phyloP scores from a whole-genome alignment of 1,140 invertebrate genomes.

The Tachypleus tridentatus region DNA sequence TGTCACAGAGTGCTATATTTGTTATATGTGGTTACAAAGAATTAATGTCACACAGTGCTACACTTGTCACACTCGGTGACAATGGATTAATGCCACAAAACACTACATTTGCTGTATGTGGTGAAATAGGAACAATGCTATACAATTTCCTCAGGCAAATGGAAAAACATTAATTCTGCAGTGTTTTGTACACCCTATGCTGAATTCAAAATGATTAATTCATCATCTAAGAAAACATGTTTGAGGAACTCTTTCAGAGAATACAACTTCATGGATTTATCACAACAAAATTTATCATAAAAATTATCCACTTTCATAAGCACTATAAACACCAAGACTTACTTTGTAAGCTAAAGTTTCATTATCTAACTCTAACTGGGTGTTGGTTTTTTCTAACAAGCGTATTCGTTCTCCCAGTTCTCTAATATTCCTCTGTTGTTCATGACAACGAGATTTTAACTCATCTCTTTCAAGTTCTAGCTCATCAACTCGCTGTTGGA shows the following conservation, averaged over 20 bases:
- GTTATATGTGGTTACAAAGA: too few relatives aligned
- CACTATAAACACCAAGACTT: background rate
- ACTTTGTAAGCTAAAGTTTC: slow-evolving; percentile 23
- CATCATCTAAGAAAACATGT: background rate
- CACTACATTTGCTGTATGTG: too few relatives aligned
- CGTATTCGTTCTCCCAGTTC: slow-evolving; percentile 14
- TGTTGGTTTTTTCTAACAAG: slow-evolving; percentile 18
- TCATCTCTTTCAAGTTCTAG: slow-evolving; percentile 11
- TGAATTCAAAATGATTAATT: slow-evolving; percentile 1
- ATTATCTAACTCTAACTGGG: slow-evolving; percentile 22
- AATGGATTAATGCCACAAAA: too few relatives aligned
- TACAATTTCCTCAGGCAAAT: too few relatives aligned
- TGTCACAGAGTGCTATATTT: too few relatives aligned
- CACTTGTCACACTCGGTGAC: too few relatives aligned
- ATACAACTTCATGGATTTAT: slow-evolving; percentile 1
- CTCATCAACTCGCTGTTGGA: slow-evolving; percentile 12
- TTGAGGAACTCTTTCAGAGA: background rate
- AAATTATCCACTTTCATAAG: background rate
- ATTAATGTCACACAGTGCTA: too few relatives aligned
- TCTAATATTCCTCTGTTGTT: slow-evolving; percentile 15
- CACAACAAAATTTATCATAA: background rate
- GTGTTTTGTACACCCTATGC: too few relatives aligned
- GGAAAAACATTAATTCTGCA: too few relatives aligned
- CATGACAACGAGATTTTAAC: slow-evolving; percentile 11
- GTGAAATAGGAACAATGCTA: too few relatives aligned